Base-by-base conservation (phyloP, 2,888 invertebrate genomes). In the Rhabditoides inermis region DNA sequence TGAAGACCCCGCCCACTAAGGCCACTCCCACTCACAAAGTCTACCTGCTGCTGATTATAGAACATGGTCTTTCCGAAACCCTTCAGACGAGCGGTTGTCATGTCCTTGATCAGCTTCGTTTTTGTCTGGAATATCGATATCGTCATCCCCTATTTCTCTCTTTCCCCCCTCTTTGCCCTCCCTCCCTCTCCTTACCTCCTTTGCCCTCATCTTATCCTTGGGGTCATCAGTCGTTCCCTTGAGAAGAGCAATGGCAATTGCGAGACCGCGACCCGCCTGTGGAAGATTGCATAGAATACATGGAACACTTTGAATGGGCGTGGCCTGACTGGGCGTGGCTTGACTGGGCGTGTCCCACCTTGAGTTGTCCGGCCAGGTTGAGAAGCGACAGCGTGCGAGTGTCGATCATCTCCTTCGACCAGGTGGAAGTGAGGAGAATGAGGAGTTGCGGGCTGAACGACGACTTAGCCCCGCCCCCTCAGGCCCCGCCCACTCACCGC, bases 31-130 rank as follows among this genome's bases (percentile, higher is more conserved):
- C 20, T 40, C 12, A 32, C 32, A 32, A 15, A 32, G 32, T 20
- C 2, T 51, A 61, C 67, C 52, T 86, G 84, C 49, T 88, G 83
- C 75, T 86, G 86, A 51, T 84, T 84, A 10, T 90, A 83, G 6
- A 95, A 90, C 42, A 95, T 81, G 30, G 92, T 88, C 76, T 98
- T 95, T 39, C 88, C 88, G 79, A 99, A 98, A 40, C 98, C 98
- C 79, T 95, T 94, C 7, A 95, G 88, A 73, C 85, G 86, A 77
- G 94, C 91, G 69, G 88, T 88, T 50, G 87, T 87, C 86, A 95
- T 89, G 51, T 69, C 69, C 32, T 63, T 61, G 23, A 61, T 53
- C 2, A 75, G 56, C n/a, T 61, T 55, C 39, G 63, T 51, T 45
- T 80, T 89, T 32, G 72, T 60, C 47, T 57, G 41, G 35, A n/a